Base-by-base conservation (phyloP, 1,140 invertebrate genomes). In the Drosophila kanapiae region DNA sequence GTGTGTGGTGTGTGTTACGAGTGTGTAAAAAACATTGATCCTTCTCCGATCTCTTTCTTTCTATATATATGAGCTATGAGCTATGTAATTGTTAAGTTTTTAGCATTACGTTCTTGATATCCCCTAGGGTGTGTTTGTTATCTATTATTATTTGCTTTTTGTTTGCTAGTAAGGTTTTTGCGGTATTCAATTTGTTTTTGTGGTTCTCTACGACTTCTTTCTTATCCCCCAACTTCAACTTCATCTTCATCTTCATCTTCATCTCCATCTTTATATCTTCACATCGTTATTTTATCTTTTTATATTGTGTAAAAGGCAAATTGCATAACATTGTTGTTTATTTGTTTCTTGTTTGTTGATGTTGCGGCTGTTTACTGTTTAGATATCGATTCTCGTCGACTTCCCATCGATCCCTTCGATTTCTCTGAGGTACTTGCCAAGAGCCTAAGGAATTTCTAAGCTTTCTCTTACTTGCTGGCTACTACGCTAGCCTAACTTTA, bases 161-260 rank as follows among this genome's bases (percentile, higher is more conserved):
- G 82, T 80, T 88, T 86, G 83, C 83, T 86, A 86, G 84, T 86
- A 86, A 86, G 83, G 83, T 86, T 86, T 76, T 83, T 87, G 83
- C 83, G 83, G 83, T 86, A 85, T 85, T 78, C 82, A 48, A 56
- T 75, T 82, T 79, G 57, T 53, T 51, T 76, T 54, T 76, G 72
- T 62, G 63, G 57, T 80, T 77, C 53, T 80, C 59, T 75, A 54
- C 14, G 57, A 38, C 23, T 49, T 62, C 49, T 18, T 40, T 62
- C 13, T 23, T 23, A n/a, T n/a, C n/a, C n/a, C n/a, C n/a, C n/a
- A n/a, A 37, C 23, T n/a, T 37, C 38, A 54, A 45, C n/a, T n/a
- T 56, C 9, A 42, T 31, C 37, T 59, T 37, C 40, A 11, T 29
- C 18, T 33, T 57, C 14, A 27, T 58, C 45, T 58, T 23, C n/a